Evolutionary conservation across 2,797 vertebrate species (phyloP), one percentile per base, ranked within the genome.

Genomic region (Anguilla pacifica): DNA sequence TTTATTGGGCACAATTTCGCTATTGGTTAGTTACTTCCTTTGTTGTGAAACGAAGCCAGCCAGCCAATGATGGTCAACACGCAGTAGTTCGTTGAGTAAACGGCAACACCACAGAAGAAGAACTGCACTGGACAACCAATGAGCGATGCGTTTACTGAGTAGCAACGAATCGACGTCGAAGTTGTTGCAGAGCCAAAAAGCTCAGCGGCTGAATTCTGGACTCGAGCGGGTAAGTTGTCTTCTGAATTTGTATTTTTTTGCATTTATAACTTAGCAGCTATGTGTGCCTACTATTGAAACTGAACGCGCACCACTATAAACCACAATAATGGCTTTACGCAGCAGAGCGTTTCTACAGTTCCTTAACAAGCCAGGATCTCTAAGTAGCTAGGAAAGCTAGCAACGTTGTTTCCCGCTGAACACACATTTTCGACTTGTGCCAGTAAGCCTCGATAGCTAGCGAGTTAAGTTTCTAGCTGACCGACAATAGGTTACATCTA

Each of bases 101-200:
- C 4, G 15, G 72, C 11, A 70, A 57, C 74, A 84, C 86, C 82
- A 87, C 15, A 43, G 64, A 89, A 74, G 82, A 43, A 84, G 46
- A 89, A 85, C 57, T 46, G 9, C 86, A 51, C 2, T 39, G 57
- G 57, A 9, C 1, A 35, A 0, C 94, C 94, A 95, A 96, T 96
- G 9, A 82, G 0, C 0, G 19, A 28, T 13, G 15, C 7, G 53
- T 1, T 92, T 94, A 93, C 93, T 94, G 17, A 72, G 2, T 0
- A 0, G 31, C 28, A 67, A 55, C 95, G 93, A 96, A 95, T 94
- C 91, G 89, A 85, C 90, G 10, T 28, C 83, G 0, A n/a, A 13
- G 88, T 61, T 86, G 90, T 86, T 92, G 17, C 2, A 5, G 19
- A 43, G 22, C 82, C 0, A 2, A 0, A 84, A 82, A 86, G 86